phyloP scores from a whole-genome alignment of 37 sponge, comb jelly and placozoan species.

The Amphimedon queenslandica region DNA sequence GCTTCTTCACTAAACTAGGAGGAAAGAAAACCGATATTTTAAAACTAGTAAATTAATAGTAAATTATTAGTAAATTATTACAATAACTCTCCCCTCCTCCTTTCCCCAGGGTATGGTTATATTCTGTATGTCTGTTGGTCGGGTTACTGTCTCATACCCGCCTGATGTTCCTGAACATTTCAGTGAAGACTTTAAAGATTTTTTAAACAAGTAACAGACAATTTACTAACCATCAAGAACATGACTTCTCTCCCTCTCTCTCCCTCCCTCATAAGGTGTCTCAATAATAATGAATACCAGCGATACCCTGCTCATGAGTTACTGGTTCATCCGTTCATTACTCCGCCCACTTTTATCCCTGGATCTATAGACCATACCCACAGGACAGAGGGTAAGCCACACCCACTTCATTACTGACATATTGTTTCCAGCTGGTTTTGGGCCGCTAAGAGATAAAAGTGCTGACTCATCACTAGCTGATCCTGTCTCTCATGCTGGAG shows the following conservation, averaged over 20 bases:
- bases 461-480: background rate
- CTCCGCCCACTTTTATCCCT: constrained; percentile 24
- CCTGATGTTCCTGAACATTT: constrained; percentile 46
- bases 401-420: too few species aligned
- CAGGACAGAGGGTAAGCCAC: background rate
- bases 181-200: constrained; percentile 37
- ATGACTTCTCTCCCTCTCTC: background rate
- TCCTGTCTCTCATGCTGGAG: background rate
- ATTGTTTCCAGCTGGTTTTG: background rate
- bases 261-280: constrained; percentile 30
- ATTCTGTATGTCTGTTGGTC: constrained; percentile 60
- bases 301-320: constrained; percentile 56
- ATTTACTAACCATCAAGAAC: background rate
- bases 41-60: constrained; percentile 53
- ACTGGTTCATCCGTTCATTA: constrained; percentile 69
- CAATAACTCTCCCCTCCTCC: background rate
- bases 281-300: constrained; percentile 41
- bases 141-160: constrained; percentile 37
- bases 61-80: background rate
- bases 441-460: background rate
- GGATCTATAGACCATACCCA: background rate
- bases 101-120: constrained; percentile 66
- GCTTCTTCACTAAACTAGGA: constrained; percentile 22
- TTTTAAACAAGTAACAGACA: constrained; percentile 42
- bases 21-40: constrained; percentile 83